Evolutionary conservation across 2,888 invertebrate species (phyloP).

Genomic region (Sphinx pinastri): DNA sequence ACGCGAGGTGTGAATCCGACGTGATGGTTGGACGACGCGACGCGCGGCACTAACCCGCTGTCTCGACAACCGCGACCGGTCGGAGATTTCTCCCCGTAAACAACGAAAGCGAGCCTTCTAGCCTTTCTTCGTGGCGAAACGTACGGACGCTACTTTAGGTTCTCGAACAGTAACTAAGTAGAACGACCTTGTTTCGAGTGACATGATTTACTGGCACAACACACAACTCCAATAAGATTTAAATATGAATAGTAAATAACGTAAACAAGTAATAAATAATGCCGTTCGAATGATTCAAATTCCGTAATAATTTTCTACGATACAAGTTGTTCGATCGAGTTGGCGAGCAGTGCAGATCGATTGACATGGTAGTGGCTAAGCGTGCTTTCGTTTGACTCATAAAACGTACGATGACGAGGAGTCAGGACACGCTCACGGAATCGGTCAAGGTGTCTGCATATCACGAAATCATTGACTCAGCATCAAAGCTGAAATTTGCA

Average conservation of each 20-base stretch:
- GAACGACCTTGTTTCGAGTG: slow-evolving; percentile 22
- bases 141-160: slow-evolving; percentile 56
- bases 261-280: slow-evolving; percentile 7
- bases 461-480: slow-evolving; percentile 38
- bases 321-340: background rate
- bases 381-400: slow-evolving; percentile 70
- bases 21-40: slow-evolving; percentile 52
- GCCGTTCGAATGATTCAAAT: background rate
- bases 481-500: slow-evolving; percentile 1
- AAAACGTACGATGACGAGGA: slow-evolving; percentile 62
- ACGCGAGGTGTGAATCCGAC: slow-evolving; percentile 38
- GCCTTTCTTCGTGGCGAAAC: slow-evolving; percentile 78
- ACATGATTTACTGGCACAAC: background rate
- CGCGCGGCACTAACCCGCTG: slow-evolving; percentile 58
- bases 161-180: slow-evolving; percentile 40
- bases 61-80: slow-evolving; percentile 61
- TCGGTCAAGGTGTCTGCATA: slow-evolving; percentile 71
- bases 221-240: background rate
- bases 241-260: background rate
- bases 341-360: background rate
- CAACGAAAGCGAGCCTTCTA: slow-evolving; percentile 79
- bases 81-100: slow-evolving; percentile 82
- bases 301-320: background rate
- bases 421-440: slow-evolving; percentile 60
- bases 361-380: slow-evolving; percentile 53